Base-by-base conservation (phyloP, 2,113 vertebrate genomes). In the Thalassarche chlororhynchos region DNA sequence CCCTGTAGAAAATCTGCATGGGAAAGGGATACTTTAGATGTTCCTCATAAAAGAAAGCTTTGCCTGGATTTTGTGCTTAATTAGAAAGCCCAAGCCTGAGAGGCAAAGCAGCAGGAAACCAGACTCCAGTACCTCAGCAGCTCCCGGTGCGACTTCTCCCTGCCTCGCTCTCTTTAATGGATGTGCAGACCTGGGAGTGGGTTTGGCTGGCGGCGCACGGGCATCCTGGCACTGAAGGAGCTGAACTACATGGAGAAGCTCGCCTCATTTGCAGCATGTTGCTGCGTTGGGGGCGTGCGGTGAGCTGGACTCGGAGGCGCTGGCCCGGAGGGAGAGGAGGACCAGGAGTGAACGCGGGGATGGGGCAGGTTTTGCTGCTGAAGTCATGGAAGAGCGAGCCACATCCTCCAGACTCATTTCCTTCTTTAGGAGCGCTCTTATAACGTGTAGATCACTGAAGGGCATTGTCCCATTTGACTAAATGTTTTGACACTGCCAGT, bases 131-230 rank as follows among this genome's bases (percentile, higher is more conserved):
- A 79, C 15, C 29, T 52, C 23, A 36, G 28, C 2, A 4, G 34
- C 6, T 81, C 36, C 10, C 1, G 4, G 15, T 57, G 36, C 20
- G 52, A 2, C 20, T 55, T 92, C 49, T 92, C 14, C 20, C 18
- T 44, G 4, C 19, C 32, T 84, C 1, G 0, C 21, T 29, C 19
- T 81, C n/a, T 65, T 19, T 74, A 57, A 31, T 14, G 55, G 34
- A 6, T 0, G 0, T 20, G 17, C 2, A 3, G 46, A 62, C 44
- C 28, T 25, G 25, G 7, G 19, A 32, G 8, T 0, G 0, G 32
- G 19, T 78, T 82, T 82, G 65, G 9, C 36, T 17, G 47, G 20
- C 2, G 5, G 19, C 2, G 14, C 3, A 3, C 1, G 5, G 62
- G 10, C 14, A 55, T 60, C 38, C 19, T 84, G 62, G 18, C 25